Conservation (phyloP, 2,888 invertebrate species). For the Eupithecia insigniata region DNA sequence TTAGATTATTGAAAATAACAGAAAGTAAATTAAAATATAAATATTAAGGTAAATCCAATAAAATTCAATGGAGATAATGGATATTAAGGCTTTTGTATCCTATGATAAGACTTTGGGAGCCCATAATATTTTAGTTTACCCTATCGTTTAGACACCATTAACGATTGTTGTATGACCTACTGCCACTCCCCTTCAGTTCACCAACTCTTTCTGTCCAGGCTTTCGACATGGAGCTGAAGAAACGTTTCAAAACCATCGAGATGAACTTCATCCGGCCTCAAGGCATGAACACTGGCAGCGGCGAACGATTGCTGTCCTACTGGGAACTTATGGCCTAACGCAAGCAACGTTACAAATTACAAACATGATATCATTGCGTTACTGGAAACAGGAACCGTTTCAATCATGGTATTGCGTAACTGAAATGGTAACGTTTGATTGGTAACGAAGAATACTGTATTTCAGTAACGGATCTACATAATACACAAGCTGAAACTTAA, state of each 20-base stretch:
- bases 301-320: constrained; percentile 87
- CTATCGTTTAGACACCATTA: background rate
- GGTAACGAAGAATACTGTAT: background rate
- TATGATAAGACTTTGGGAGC: background rate
- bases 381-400: background rate
- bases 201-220: constrained; percentile 74
- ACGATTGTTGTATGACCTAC: background rate
- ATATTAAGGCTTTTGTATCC: background rate
- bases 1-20: too few species aligned
- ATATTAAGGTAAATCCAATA: too few species aligned
- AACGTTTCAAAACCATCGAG: constrained; percentile 89
- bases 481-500: background rate
- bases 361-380: background rate
- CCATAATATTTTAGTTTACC: background rate
- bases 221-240: constrained; percentile 91
- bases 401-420: background rate
- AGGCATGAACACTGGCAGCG: constrained; percentile 83
- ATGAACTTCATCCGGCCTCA: constrained; percentile 90
- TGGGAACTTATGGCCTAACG: constrained; percentile 83
- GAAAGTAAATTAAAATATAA: too few species aligned
- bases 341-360: background rate
- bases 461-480: background rate
- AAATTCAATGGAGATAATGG: too few species aligned
- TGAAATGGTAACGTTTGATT: too few species aligned
- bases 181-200: background rate